phyloP scores from a whole-genome alignment of 2,888 invertebrate genomes.

The Rhamphomyia laevipes region DNA sequence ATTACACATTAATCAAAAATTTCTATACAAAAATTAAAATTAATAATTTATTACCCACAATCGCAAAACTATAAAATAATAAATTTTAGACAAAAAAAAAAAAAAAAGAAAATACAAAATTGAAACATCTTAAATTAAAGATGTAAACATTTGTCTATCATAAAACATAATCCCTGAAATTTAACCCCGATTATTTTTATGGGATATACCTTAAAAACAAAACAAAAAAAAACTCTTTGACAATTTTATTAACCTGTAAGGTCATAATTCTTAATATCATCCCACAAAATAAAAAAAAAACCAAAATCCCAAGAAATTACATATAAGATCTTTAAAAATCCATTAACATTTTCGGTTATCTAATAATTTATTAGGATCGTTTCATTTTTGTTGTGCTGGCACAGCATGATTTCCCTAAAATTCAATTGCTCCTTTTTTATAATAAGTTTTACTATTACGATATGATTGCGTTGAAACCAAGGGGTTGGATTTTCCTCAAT shows the following conservation, averaged over 20 bases:
- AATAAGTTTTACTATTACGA: background rate
- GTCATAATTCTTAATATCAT: background rate
- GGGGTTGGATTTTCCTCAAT: too few species aligned
- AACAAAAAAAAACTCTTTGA: background rate
- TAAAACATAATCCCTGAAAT: background rate
- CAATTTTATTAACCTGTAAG: constrained; percentile 1
- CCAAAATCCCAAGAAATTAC: background rate
- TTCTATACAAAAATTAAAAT: too few species aligned
- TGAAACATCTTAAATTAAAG: background rate
- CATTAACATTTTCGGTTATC: background rate
- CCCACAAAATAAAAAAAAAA: background rate
- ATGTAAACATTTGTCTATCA: background rate
- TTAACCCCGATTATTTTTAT: background rate
- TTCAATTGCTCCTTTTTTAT: background rate
- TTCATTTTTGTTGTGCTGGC: too few species aligned
- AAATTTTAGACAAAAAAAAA: too few species aligned
- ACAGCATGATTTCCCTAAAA: background rate
- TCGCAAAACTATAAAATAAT: too few species aligned
- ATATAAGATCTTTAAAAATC: background rate
- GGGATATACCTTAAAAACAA: background rate
- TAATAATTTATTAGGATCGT: background rate
- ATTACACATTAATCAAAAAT: too few species aligned
- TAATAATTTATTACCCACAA: too few species aligned
- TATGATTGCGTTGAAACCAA: background rate
- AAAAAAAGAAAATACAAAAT: too few species aligned